Conservation (phyloP, 2,797 vertebrate species). For the Chrosomus eos region DNA sequence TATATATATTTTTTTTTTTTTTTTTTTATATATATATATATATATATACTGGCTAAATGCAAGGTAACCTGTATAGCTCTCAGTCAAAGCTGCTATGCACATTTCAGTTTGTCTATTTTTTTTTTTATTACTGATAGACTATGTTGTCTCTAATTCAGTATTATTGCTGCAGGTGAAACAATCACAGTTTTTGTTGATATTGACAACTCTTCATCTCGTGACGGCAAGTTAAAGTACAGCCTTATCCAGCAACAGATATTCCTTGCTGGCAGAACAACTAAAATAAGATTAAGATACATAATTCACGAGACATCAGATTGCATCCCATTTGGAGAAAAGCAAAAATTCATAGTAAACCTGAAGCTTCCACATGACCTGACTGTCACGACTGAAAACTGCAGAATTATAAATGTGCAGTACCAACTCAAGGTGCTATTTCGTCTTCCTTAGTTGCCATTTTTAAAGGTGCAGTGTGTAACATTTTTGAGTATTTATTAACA, state of each 20-base stretch:
- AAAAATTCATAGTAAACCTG: constrained; percentile 79
- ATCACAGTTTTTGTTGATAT: constrained; percentile 85
- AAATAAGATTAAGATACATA: constrained; percentile 74
- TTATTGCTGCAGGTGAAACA: constrained; percentile 82
- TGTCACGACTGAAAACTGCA: constrained; percentile 83
- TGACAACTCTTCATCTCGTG: constrained; percentile 89
- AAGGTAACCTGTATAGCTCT: constrained; percentile 75
- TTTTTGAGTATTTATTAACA: too few species aligned
- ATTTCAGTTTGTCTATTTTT: background rate
- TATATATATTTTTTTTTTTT: too few species aligned
- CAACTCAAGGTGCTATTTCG: constrained; percentile 80
- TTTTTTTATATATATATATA: too few species aligned
- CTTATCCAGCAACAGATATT: constrained; percentile 79
- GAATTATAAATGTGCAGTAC: constrained; percentile 88
- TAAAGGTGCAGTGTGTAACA: too few species aligned
- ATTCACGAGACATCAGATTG: constrained; percentile 76
- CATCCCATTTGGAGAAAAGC: constrained; percentile 80
- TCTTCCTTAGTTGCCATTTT: background rate
- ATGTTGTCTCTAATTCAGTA: constrained; percentile 34
- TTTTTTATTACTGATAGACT: background rate
- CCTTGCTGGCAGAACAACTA: constrained; percentile 80
- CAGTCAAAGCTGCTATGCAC: background rate
- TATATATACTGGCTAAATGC: constrained; percentile 76
- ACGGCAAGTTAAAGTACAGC: constrained; percentile 85
- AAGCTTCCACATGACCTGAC: constrained; percentile 78